Evolutionary conservation across 2,888 invertebrate genomes (phyloP).

Genomic region (Oscheius sp.): DNA sequence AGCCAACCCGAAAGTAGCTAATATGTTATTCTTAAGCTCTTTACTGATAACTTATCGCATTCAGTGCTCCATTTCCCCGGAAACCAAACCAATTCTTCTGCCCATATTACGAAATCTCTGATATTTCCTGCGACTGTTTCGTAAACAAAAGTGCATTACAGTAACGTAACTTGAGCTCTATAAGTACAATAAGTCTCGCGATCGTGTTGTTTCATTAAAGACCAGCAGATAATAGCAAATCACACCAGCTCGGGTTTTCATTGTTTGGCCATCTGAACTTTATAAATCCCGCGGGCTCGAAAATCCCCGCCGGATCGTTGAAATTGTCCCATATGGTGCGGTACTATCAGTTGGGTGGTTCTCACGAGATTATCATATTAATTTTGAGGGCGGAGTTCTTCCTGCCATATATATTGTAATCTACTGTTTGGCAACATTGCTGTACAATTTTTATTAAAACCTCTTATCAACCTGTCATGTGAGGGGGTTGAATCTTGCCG

Average conservation of each 20-base stretch:
- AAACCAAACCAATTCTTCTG: conserved; percentile 7
- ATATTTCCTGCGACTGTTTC: too few species aligned
- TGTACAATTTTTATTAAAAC: conserved; percentile 12
- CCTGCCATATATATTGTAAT: background rate
- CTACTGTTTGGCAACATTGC: background rate
- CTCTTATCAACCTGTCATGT: conserved; percentile 13
- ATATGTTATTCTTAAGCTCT: conserved; percentile 18
- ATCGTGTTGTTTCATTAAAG: background rate
- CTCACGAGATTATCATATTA: conserved; percentile 2
- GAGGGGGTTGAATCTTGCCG: background rate
- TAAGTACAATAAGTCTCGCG: background rate
- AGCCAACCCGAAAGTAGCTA: background rate
- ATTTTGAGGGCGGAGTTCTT: conserved; percentile 1
- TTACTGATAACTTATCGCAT: conserved; percentile 20
- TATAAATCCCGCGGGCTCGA: conserved; percentile 15
- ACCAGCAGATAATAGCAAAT: background rate
- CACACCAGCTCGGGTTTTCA: conserved; percentile 8
- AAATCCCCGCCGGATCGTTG: conserved; percentile 14
- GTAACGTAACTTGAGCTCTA: too few species aligned
- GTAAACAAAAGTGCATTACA: too few species aligned
- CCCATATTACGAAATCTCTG: too few species aligned
- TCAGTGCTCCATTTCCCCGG: conserved; percentile 11
- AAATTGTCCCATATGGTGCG: background rate
- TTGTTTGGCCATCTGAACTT: conserved; percentile 24
- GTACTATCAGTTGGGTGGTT: background rate